Conservation (phyloP, 2,113 vertebrate genomes). For the Donacobius atricapilla region DNA sequence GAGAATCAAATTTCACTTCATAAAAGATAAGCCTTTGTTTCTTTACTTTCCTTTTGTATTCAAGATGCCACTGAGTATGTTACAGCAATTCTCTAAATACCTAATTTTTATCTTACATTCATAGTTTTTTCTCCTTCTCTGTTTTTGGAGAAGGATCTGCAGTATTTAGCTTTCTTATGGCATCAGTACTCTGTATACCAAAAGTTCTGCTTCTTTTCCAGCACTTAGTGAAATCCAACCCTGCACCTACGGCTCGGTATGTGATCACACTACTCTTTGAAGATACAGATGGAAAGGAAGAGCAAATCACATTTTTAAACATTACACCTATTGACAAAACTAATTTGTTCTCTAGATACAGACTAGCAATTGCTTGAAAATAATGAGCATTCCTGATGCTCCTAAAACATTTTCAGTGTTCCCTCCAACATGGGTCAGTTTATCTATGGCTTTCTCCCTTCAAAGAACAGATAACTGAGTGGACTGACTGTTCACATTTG, state of each 20-base stretch:
- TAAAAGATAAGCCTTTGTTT: background rate
- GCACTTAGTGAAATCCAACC: background rate
- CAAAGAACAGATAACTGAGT: background rate
- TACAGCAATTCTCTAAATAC: background rate
- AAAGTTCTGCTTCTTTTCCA: background rate
- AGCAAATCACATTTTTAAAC: background rate
- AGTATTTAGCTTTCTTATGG: background rate
- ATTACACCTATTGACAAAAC: background rate
- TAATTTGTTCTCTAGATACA: background rate
- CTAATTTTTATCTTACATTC: background rate
- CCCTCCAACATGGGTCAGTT: background rate
- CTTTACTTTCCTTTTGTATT: background rate
- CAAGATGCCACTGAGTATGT: background rate
- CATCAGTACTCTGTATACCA: background rate
- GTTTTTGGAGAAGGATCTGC: background rate
- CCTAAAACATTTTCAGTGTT: background rate
- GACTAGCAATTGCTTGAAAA: background rate
- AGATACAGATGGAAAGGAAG: background rate
- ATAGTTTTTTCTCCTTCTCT: background rate
- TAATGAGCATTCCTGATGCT: background rate
- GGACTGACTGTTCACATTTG: background rate
- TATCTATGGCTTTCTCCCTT: background rate
- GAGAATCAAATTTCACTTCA: background rate
- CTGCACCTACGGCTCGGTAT: background rate
- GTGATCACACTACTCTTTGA: background rate